These are phyloP conservation scores for Brachionus plicatilis DNA, from an alignment of 1,140 invertebrate species.

Conservation along the genomic window DNA sequence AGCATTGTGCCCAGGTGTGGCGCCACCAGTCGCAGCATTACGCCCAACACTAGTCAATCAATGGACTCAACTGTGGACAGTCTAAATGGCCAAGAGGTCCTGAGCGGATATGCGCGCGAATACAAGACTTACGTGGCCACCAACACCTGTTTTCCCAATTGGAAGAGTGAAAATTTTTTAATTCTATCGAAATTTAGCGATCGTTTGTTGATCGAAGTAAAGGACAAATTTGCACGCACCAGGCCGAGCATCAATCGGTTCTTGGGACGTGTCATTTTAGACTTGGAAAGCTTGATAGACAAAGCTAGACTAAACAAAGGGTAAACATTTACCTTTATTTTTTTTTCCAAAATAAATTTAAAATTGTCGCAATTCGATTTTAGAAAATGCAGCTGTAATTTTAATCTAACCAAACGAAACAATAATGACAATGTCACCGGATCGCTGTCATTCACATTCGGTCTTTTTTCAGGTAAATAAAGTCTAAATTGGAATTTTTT, in stretches of 20 bases:
- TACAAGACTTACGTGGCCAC: constrained; percentile 50
- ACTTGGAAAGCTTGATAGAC: constrained; percentile 54
- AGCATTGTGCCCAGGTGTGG: constrained; percentile 52
- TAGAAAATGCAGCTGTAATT: constrained; percentile 12
- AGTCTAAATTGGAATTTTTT: not conserved
- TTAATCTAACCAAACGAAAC: constrained; percentile 24
- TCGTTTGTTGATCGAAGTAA: constrained; percentile 58
- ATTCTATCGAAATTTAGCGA: constrained; percentile 55
- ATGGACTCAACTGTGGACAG: constrained; percentile 55
- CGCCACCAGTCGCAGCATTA: constrained; percentile 42
- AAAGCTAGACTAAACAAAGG: constrained; percentile 43
- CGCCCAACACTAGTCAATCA: constrained; percentile 43
- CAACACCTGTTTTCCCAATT: constrained; percentile 35
- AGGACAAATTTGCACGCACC: constrained; percentile 60
- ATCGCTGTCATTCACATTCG: not conserved
- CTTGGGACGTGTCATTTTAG: constrained; percentile 55
- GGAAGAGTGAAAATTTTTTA: constrained; percentile 50
- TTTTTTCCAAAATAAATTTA: not conserved
- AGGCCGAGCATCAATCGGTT: constrained; percentile 58
- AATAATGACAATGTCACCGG: constrained; percentile 26
- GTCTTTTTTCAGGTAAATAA: constrained; percentile 25
- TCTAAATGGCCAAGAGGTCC: constrained; percentile 48
- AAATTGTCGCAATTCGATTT: not conserved
- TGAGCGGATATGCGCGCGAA: constrained; percentile 52
- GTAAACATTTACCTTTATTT: not conserved